Evolutionary conservation across 2,888 invertebrate species (phyloP).

Genomic region (Drosophila nr. fundita): DNA sequence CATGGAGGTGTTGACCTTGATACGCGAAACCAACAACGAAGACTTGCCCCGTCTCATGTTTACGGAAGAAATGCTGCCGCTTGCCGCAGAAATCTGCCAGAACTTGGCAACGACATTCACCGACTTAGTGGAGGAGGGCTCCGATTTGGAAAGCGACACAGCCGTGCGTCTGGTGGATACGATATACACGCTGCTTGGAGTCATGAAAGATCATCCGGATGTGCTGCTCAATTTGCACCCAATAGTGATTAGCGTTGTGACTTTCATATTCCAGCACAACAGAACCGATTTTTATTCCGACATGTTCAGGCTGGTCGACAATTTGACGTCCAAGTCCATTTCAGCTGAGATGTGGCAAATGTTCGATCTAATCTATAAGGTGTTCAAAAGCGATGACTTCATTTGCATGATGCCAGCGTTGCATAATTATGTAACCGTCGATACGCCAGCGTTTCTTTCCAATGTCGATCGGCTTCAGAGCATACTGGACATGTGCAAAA

Average conservation of each 20-base stretch:
- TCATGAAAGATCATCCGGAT: conserved; percentile 93
- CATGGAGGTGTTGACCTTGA: conserved; percentile 94
- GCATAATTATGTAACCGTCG: conserved; percentile 98
- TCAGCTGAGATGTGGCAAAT: conserved; percentile 99
- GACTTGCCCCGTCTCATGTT: conserved; percentile 97
- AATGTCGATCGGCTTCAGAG: conserved; percentile 95
- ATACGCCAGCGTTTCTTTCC: conserved; percentile 96
- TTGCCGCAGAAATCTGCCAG: conserved; percentile 97
- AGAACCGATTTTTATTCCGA: conserved; percentile 98
- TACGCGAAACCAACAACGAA: conserved; percentile 98
- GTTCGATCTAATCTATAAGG: conserved; percentile 92
- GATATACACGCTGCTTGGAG: conserved; percentile 96
- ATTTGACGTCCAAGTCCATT: conserved; percentile 94
- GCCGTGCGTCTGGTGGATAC: conserved; percentile 98
- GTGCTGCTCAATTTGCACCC: conserved; percentile 96
- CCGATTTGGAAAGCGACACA: conserved; percentile 95
- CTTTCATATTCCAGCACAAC: conserved; percentile 92
- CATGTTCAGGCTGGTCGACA: conserved; percentile 95
- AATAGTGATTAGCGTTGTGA: conserved; percentile 95
- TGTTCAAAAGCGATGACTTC: conserved; percentile 98
- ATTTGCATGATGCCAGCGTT: conserved; percentile 99
- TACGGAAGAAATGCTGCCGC: conserved; percentile 94
- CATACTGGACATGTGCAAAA: conserved; percentile 97
- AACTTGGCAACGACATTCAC: conserved; percentile 95
- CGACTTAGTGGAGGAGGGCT: conserved; percentile 91